Percentiles rank a stretch among this genome's conserved stretches.
These are phyloP conservation scores for Thumatha senex DNA, from an alignment of 2,888 invertebrate species.

Conservation along the genomic window DNA sequence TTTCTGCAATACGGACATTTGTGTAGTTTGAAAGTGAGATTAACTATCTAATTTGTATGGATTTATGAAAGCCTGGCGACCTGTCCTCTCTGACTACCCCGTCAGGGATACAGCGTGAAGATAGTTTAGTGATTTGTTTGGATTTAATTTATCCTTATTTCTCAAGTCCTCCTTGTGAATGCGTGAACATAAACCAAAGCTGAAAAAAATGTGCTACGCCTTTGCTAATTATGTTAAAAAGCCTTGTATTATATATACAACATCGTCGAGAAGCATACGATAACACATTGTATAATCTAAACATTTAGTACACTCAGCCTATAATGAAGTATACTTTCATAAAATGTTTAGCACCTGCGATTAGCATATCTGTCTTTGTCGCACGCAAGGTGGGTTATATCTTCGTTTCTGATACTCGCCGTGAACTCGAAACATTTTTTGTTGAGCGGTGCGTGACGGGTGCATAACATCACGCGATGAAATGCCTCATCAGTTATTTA, in stretches of 20 bases:
- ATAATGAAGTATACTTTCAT: slow-evolving; percentile 40
- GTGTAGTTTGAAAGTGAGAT: no score
- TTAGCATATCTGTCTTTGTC: slow-evolving; percentile 7
- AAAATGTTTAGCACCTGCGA: slow-evolving; percentile 35
- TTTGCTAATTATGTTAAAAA: neutral
- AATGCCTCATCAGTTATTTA: slow-evolving; percentile 29
- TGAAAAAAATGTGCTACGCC: neutral
- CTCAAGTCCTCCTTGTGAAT: no score
- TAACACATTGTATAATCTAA: slow-evolving; percentile 20
- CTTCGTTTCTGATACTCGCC: slow-evolving; percentile 15
- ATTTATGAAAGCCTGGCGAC: no score
- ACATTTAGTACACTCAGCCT: slow-evolving; percentile 18
- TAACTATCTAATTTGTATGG: no score
- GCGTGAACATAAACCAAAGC: no score
- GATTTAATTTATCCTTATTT: no score
- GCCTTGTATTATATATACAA: neutral
- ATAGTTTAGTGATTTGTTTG: no score
- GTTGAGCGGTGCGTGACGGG: slow-evolving; percentile 28
- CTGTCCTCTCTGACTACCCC: no score
- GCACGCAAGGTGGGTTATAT: slow-evolving; percentile 6
- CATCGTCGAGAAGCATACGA: slow-evolving; percentile 6
- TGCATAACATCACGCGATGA: slow-evolving; percentile 35
- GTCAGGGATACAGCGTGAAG: no score
- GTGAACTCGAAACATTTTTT: slow-evolving; percentile 41
- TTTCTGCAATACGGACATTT: no score